Conservation (phyloP, 2,888 invertebrate species). For the Drosophila bunnanda region DNA sequence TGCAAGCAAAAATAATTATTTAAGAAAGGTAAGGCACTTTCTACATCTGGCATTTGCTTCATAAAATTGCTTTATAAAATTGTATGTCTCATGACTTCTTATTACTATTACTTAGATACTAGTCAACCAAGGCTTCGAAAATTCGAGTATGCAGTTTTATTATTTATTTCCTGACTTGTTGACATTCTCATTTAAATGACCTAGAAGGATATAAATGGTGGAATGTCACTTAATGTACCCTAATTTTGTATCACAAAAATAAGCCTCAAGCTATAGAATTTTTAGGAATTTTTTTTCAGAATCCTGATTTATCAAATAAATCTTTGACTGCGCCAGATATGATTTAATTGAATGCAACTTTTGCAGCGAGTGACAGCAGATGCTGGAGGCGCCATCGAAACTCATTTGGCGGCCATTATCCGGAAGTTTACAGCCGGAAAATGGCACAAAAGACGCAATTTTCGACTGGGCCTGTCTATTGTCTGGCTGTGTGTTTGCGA, state of each 20-base stretch:
- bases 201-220: no score
- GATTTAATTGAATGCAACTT: slow-evolving; percentile 11
- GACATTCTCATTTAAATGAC: no score
- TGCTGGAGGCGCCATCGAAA: slow-evolving; percentile 45
- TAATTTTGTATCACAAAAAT: neutral
- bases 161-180: no score
- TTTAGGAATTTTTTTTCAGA: neutral
- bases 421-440: slow-evolving; percentile 71
- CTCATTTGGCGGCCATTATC: slow-evolving; percentile 67
- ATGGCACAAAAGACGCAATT: slow-evolving; percentile 45
- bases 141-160: no score
- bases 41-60: neutral
- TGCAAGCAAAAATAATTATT: neutral
- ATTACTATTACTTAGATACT: no score
- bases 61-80: neutral
- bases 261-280: no score
- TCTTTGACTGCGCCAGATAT: neutral
- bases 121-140: no score
- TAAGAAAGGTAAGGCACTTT: neutral
- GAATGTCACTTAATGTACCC: neutral
- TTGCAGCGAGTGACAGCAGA: neutral
- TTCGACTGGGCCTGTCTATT: slow-evolving; percentile 33
- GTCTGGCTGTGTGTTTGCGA: slow-evolving; percentile 27
- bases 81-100: no score
- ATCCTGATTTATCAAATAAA: neutral